Base-by-base conservation (phyloP, 2,113 vertebrate genomes). In the Nothocercus julius region DNA sequence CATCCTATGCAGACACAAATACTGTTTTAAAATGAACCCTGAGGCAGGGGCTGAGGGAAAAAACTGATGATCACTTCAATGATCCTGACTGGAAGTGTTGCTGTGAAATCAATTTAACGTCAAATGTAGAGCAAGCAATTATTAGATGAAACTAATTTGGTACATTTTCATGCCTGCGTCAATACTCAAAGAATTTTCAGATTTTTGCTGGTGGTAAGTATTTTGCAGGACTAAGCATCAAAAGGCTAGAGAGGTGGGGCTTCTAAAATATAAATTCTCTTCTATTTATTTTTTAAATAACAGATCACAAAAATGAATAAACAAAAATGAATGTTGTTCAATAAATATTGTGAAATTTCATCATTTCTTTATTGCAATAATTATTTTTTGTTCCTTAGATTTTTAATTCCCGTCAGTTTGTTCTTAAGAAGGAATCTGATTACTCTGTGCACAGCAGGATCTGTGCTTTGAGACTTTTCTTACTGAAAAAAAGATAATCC, bases 211-310 rank as follows among this genome's bases (percentile, higher is more conserved):
- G 72, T 58, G 90, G 49, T 73, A 88, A 92, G 21, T 81, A 36
- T 78, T 92, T 91, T 92, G 36, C n/a, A 84, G 95, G 93, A 94
- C 78, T 86, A 96, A 97, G 56, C 30, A 81, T 59, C 82, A 68
- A 58, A 69, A 95, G 79, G 54, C 12, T 72, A 70, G 51, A 77
- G 66, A 27, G 34, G 5, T 49, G 14, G 13, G 63, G 61, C 81
- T 90, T 94, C 34, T 86, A 28, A 85, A 86, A 85, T 67, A 62
- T 40, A n/a, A 67, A 89, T 56, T 34, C 15, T 69, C 77, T 96
- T 97, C 69, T 97, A 97, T 97, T 98, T 97, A 97, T 98, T 98
- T 87, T 97, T 96, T 87, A 80, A 97, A 93, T 82, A 34, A 56
- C 6, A 3, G 15, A 82, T 93, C 47, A 61, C 74, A 95, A 93